Evolutionary conservation across 2,797 vertebrate species (phyloP).

Genomic region (Myotis myotis): DNA sequence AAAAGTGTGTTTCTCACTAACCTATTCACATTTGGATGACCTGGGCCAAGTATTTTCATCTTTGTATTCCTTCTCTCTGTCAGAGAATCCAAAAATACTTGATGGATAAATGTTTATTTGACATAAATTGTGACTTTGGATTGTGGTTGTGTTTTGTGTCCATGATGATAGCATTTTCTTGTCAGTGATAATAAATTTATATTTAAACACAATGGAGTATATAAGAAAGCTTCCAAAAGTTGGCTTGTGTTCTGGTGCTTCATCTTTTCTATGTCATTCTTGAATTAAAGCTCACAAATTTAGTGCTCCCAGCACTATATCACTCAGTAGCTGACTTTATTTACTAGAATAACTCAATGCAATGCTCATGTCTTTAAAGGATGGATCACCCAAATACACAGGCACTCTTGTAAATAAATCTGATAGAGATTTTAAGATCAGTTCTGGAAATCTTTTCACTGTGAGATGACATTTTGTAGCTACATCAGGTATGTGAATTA

Average conservation of each 20-base stretch:
- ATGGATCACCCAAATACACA: not conserved
- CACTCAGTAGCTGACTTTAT: slow-evolving; percentile 36
- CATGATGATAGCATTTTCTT: slow-evolving; percentile 38
- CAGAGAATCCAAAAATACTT: not conserved
- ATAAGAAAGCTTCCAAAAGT: not conserved
- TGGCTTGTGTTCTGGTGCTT: not conserved
- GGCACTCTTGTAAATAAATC: slow-evolving; percentile 25
- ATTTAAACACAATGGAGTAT: not conserved
- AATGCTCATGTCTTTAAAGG: not conserved
- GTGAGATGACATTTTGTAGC: not conserved
- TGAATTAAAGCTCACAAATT: slow-evolving; percentile 32
- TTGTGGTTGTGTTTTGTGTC: not conserved
- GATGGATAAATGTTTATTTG: not conserved
- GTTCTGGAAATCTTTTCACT: slow-evolving; percentile 1
- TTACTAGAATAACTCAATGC: slow-evolving; percentile 24
- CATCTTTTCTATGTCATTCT: slow-evolving; percentile 7
- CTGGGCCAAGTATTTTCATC: not conserved
- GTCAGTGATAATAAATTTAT: slow-evolving; percentile 17
- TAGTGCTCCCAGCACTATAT: not conserved
- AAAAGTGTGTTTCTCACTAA: not conserved
- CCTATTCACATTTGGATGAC: not conserved
- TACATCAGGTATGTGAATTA: not conserved
- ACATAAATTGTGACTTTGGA: not conserved
- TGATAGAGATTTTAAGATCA: not conserved
- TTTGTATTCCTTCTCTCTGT: not conserved